Evolutionary conservation across 1,140 invertebrate genomes (phyloP), one percentile per base, ranked within the genome.

Genomic region (Drosophila oshimai): DNA sequence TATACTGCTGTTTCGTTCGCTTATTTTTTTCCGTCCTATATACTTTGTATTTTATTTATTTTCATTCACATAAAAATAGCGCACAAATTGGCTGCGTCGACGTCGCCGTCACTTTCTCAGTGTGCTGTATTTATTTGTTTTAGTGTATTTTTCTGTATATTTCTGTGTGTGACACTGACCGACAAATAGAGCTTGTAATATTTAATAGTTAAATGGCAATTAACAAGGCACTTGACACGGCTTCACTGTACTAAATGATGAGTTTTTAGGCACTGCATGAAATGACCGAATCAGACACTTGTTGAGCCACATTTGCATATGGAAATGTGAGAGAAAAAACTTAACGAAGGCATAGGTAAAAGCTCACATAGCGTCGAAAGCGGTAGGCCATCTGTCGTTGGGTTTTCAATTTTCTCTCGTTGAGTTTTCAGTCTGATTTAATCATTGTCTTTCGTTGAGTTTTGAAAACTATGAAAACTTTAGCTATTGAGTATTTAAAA

Each of bases 1-100:
- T 31, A n/a, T 20, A 37, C 10, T 29, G 17, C 17, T 60, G 12
- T 41, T 60, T 41, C 57, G 18, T 29, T 39, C 4, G 28, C 46
- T 13, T 61, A 46, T 67, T 37, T 28, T 34, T 33, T 26, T 17
- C 17, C 15, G 36, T 36, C 28, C 47, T 62, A 73, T 77, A 67
- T 69, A 74, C 31, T 68, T 45, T 39, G 49, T 49, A 58, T 80
- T 54, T 86, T 79, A 75, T 86, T 68, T 84, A 75, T 72, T 84
- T 80, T 84, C 55, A 72, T 79, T 72, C 76, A 80, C 67, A 83
- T 83, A 83, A 77, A 84, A 83, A 83, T 84, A 86, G 80, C 80
- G 75, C 80, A 86, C 65, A 86, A 84, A 80, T 84, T 86, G 75
- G 58, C 75, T 75, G 51, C 60, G 77, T 54, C 68, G 72, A 72